Conservation (phyloP, 1,140 invertebrate genomes). For the Drosophila simulans region DNA sequence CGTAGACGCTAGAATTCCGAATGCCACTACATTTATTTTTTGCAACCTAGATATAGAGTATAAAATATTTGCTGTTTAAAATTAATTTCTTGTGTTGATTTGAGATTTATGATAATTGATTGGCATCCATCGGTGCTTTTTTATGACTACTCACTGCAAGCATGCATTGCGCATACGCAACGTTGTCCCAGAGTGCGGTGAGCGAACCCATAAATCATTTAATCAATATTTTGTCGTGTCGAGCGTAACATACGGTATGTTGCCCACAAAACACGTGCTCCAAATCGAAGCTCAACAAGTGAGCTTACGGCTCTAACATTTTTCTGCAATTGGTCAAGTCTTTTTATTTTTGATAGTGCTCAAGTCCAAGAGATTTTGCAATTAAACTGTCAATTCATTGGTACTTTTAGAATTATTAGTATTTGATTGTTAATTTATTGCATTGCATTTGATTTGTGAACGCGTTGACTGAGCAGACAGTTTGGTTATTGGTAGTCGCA, state of each 20-base stretch:
- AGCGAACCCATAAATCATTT: conserved; percentile 68
- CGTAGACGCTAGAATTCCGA: no score
- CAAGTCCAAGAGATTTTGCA: conserved; percentile 46
- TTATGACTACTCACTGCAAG: conserved; percentile 21
- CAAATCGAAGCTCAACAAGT: conserved; percentile 51
- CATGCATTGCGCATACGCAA: conserved; percentile 68
- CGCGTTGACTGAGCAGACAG: conserved; percentile 47
- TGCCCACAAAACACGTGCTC: conserved; percentile 70
- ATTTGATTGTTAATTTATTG: conserved; percentile 78
- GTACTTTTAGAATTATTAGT: conserved; percentile 71
- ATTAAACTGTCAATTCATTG: conserved; percentile 72
- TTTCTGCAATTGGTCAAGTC: conserved; percentile 12
- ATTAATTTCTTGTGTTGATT: conserved; percentile 30
- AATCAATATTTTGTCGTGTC: conserved; percentile 81
- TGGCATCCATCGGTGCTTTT: conserved; percentile 48
- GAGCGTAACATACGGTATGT: conserved; percentile 58
- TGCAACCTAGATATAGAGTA: background rate
- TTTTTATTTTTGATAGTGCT: conserved; percentile 10
- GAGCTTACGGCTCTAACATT: conserved; percentile 16
- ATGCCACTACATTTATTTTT: no score
- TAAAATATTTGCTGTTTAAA: background rate
- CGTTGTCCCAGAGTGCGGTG: conserved; percentile 43
- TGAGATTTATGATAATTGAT: conserved; percentile 70
- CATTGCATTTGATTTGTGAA: conserved; percentile 53
- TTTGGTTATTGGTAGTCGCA: conserved; percentile 10